Evolutionary conservation across 2,888 invertebrate species (phyloP), one percentile per base, ranked within the genome.

Genomic region (Cybosia mesomella): DNA sequence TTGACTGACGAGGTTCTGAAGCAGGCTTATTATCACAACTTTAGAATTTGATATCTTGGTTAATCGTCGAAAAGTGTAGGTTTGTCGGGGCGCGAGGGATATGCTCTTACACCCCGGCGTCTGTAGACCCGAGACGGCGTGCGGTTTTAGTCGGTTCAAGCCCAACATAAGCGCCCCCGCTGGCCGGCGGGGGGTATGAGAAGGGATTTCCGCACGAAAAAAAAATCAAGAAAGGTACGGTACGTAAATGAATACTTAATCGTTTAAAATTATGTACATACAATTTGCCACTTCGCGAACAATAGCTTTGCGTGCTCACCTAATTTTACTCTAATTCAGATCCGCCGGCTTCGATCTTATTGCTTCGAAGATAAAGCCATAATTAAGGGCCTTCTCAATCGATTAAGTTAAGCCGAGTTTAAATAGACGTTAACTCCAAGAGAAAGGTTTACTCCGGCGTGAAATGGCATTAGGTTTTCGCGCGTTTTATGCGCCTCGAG

Each of bases 381-480:
- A 95, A 95, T 95, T 95, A 95, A 94, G 90, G 88, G 89, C 93
- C 91, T 93, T 95, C 95, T 87, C 94, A 87, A 94, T 94, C 94
- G 95, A 95, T 95, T 95, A 95, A 94, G 86, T 92, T 92, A 91
- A 95, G 91, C 92, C 91, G 89, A 94, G 94, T 95, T 95, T 92
- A 94, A 94, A 94, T 89, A 93, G 94, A 94, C 94, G 94, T 89
- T 95, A 95, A 95, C 94, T 94, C 91, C 86, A 77, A 85, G 89
- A 92, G 95, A 95, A 94, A 93, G 95, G 95, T 94, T 94, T 94
- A 95, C 93, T 94, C 94, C 92, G 88, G 87, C 94, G 95, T 95
- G 94, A 94, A 95, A 95, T 95, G 93, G 94, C 91, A 93, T 95
- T 95, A 95, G 93, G 93, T 94, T 94, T 94, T 94, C 93, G 91